These are phyloP conservation scores for Hycleus cichorii DNA, from an alignment of 1,140 invertebrate genomes.

Conservation along the genomic window DNA sequence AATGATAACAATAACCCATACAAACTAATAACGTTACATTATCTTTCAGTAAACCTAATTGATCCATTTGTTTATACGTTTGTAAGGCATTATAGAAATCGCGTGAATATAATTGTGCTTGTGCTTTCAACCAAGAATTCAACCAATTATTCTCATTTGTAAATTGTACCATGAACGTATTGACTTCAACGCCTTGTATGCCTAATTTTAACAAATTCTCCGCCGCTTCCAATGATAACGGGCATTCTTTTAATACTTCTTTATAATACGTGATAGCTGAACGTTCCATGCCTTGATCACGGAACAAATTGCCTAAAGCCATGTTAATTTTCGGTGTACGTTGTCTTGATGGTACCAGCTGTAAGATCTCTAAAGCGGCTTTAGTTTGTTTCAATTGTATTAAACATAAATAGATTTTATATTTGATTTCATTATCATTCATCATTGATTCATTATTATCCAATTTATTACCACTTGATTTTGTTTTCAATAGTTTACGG, in stretches of 20 bases:
- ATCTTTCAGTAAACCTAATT: slow-evolving; percentile 53
- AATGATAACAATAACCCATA: slow-evolving; percentile 61
- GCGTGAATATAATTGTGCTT: slow-evolving; percentile 54
- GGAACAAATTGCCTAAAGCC: slow-evolving; percentile 67
- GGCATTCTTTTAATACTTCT: slow-evolving; percentile 67
- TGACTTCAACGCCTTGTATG: slow-evolving; percentile 63
- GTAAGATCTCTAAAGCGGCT: slow-evolving; percentile 57
- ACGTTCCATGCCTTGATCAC: slow-evolving; percentile 62
- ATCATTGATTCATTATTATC: slow-evolving; percentile 40
- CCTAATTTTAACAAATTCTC: slow-evolving; percentile 62
- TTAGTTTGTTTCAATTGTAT: slow-evolving; percentile 58
- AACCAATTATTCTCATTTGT: slow-evolving; percentile 51
- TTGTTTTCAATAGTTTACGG: slow-evolving; percentile 60
- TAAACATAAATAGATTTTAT: slow-evolving; percentile 64
- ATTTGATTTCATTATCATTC: slow-evolving; percentile 68
- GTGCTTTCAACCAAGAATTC: slow-evolving; percentile 61
- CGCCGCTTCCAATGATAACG: slow-evolving; percentile 59
- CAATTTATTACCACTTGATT: slow-evolving; percentile 27
- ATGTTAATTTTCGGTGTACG: slow-evolving; percentile 51
- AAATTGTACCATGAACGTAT: slow-evolving; percentile 55
- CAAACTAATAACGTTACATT: slow-evolving; percentile 57
- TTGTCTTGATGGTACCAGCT: slow-evolving; percentile 59
- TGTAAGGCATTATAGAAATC: slow-evolving; percentile 56
- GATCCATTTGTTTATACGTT: slow-evolving; percentile 56
- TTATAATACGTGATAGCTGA: slow-evolving; percentile 71